Base-by-base conservation (phyloP, 2,797 vertebrate genomes). In the Eulemur albifrons region DNA sequence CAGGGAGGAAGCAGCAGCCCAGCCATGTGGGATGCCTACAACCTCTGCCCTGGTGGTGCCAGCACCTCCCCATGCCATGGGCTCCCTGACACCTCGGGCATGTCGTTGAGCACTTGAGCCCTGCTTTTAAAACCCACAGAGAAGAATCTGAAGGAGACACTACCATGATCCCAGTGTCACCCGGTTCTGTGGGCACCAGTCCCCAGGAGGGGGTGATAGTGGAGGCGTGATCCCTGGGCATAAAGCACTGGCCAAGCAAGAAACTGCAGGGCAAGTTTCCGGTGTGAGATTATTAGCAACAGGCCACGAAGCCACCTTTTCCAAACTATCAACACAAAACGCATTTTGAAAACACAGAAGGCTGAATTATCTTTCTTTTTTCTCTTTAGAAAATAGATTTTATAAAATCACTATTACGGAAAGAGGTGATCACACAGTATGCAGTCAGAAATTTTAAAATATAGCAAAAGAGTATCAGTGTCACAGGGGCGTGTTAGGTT, bases 61-160 rank as follows among this genome's bases (percentile, higher is more conserved):
- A 23, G 21, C 20, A 27, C 2, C 25, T 50, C 10, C 32, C n/a
- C 30, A 4, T 21, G 25, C 59, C 27, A 7, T 5, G 54, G 23
- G 18, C 18, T 52, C 57, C 59, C 86, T 7, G 8, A 0, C 13
- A 70, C n/a, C 65, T 20, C 9, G 7, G 27, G 52, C 18, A 13
- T 15, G 4, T 76, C 61, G 21, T 0, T 25, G 40, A 73, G 5
- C 1, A 1, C 11, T 25, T 2, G 11, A 12, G 32, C 40, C 48
- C 45, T 67, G 50, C 40, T 79, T n/a, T 91, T 59, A 57, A 83
- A 63, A 14, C 25, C 45, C 27, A 5, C 0, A 6, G 43, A n/a
- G 77, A 73, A 69, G 40, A 63, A 2, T 21, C 35, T 7, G 32
- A 57, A 67, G 38, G 63, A 12, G 40, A 84, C 9, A 10, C 2